Percentiles rank a stretch among this genome's conserved stretches.
Conservation (phyloP, 2,797 vertebrate species). For the Sebastes paucispinis region DNA sequence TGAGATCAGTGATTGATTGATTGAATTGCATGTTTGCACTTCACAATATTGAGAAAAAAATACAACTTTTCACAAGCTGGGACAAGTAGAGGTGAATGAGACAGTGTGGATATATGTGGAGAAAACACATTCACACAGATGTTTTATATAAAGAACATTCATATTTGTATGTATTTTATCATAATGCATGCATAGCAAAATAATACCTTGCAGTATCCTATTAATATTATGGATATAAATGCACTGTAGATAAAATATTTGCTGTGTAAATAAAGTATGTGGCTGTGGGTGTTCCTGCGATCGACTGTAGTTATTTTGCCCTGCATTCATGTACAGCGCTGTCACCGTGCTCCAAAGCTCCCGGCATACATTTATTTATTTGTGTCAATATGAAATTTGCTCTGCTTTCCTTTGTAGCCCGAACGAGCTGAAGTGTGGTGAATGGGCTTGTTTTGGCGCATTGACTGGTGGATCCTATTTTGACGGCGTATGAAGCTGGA, state of each 20-base stretch:
- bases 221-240: background rate
- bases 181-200: background rate
- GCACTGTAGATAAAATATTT: background rate
- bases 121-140: background rate
- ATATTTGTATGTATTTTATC: background rate
- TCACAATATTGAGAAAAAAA: background rate
- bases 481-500: slow-evolving; percentile 68
- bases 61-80: background rate
- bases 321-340: too few species aligned
- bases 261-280: background rate
- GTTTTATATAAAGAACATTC: background rate
- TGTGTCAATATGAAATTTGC: slow-evolving; percentile 59
- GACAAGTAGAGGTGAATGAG: background rate
- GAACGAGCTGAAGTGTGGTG: slow-evolving; percentile 65
- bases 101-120: background rate
- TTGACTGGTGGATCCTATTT: slow-evolving; percentile 73
- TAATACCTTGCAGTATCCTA: background rate
- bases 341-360: background rate
- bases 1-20: background rate
- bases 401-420: slow-evolving; percentile 47
- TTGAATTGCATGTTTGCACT: background rate
- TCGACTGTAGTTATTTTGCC: background rate
- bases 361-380: slow-evolving; percentile 43
- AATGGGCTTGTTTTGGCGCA: slow-evolving; percentile 76
- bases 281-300: background rate